phyloP scores from a whole-genome alignment of 2,113 vertebrate genomes.

The Pachyramphus minor region DNA sequence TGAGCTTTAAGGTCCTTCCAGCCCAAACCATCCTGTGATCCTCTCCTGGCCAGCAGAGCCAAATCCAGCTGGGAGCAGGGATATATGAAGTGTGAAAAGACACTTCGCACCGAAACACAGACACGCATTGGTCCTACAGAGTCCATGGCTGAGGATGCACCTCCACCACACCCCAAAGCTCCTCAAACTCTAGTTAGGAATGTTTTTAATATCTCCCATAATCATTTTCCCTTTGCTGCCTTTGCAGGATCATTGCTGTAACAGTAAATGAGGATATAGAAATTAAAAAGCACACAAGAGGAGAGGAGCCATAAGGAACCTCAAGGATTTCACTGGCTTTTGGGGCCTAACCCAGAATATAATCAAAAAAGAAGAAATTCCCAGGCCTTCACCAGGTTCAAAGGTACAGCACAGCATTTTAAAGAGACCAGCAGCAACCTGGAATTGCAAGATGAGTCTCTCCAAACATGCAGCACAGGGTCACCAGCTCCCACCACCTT shows the following conservation, averaged over 20 bases:
- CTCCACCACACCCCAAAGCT: not conserved
- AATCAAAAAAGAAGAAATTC: not conserved
- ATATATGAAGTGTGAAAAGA: accelerated
- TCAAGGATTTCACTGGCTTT: not conserved
- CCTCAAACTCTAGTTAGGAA: not conserved
- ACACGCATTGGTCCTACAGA: accelerated
- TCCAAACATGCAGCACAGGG: not conserved
- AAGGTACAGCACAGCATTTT: not conserved
- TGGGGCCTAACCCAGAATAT: not conserved
- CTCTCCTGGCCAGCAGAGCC: not conserved
- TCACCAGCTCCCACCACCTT: not conserved
- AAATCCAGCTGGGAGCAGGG: not conserved
- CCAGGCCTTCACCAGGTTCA: too few species aligned
- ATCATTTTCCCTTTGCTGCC: not conserved
- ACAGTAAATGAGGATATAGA: not conserved
- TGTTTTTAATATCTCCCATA: not conserved
- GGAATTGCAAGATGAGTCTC: not conserved
- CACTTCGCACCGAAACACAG: not conserved
- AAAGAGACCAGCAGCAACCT: not conserved
- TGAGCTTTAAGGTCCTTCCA: not conserved
- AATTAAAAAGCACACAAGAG: not conserved
- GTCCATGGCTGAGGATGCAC: not conserved
- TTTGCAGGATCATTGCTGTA: not conserved
- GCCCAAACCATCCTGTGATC: not conserved
- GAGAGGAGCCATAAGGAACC: not conserved